Base-by-base conservation (phyloP, 2,888 invertebrate species). In the Lithodes maja region DNA sequence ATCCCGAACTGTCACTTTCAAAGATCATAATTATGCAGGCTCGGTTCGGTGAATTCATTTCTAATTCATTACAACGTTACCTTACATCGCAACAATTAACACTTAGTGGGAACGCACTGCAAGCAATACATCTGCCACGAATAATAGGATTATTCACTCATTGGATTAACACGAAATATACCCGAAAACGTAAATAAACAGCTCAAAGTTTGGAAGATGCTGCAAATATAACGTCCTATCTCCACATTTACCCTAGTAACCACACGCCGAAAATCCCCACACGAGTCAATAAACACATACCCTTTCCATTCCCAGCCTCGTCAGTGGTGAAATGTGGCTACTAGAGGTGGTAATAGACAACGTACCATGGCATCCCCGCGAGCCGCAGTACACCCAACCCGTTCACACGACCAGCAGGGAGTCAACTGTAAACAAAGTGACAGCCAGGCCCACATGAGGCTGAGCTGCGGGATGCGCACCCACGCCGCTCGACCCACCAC, bases 401-500 rank as follows among this genome's bases (percentile, higher is more conserved):
- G n/a, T 71, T 17, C 71, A 71, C 71, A 3, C 71, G 71, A 71
- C 68, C 68, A 0, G 61, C 61, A n/a, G 71, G 71, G 71, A 71
- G 17, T 71, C 71, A 71, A 71, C 71, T 71, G 71, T 71, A 71
- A 71, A 71, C 71, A 71, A 71, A 71, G 71, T 71, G 71, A n/a
- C 71, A 71, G 15, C 15, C 17, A n/a, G 17, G 71, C 71, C 71
- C 1, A 71, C 71, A 71, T 71, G 71, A 33, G 33, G 33, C 33
- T 33, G 33, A 71, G 71, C n/a, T 0, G 71, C 15, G 71, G 71
- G 71, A 71, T 71, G 71, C 71, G 71, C 71, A 71, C 15, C 71
- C 71, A 71, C 71, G 61, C 61, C 61, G 61, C 61, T 12, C 12
- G 7, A 12, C 5, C 61, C 61, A 61, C 61, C 61, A 61, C 68